Evolutionary conservation across 2,113 vertebrate species (phyloP), one percentile per base, ranked within the genome.

Genomic region (Etheostoma cragini): DNA sequence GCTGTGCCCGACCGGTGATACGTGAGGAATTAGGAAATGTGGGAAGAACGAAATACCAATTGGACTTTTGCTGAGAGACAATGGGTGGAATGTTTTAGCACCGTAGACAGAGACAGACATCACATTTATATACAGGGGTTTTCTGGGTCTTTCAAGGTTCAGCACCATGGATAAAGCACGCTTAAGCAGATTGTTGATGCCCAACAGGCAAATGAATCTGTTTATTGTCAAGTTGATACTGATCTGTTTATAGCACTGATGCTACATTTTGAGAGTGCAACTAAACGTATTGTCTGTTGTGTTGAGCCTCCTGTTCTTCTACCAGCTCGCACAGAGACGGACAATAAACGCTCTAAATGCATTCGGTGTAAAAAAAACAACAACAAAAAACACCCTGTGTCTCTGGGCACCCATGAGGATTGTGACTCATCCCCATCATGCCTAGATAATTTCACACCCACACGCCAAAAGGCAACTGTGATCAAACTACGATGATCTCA

Each of bases 361-460:
- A 12, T 6, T 19, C 8, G 7, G 19, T 45, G 53, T 12, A 46
- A 68, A 76, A 53, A 61, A 11, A 8, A 38, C 8, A 4, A 30
- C n/a, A n/a, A n/a, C n/a, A 30, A 30, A 30, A 30, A 30, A 30
- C 14, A 4, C 35, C 61, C 61, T 42, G 8, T 1, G 1, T 26
- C 61, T 53, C n/a, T 17, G 58, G 49, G 15, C 60, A n/a, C 72
- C 72, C 72, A 10, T 33, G 62, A 65, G 64, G 50, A 30, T 6
- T 72, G 70, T 52, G 84, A 88, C 24, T 90, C 84, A 87, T 78
- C 53, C 19, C 53, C 54, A 22, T 77, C 47, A 21, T 3, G 60
- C 24, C 63, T 35, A 67, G 45, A 83, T 85, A 10, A 58, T 73
- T 79, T 81, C 26, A 26, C 26, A 26, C 26, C 26, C 26, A 26